Base-by-base conservation (phyloP, 2,797 vertebrate genomes). In the Oreochromis grahami region DNA sequence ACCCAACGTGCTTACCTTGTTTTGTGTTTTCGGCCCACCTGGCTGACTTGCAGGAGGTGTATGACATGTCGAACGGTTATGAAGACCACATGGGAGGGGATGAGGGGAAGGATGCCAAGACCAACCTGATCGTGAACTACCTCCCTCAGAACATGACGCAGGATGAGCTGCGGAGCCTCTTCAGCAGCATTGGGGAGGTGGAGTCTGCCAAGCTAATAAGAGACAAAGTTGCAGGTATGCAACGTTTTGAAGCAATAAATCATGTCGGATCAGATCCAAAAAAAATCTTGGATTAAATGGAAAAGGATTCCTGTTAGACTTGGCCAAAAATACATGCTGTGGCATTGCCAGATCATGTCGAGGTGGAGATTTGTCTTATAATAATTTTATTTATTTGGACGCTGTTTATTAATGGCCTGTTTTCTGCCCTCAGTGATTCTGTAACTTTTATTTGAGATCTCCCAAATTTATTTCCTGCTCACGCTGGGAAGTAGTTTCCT, bases 91-190 rank as follows among this genome's bases (percentile, higher is more conserved):
- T 99, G 98, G 98, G 97, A 79, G 95, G 91, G 78, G 98, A 99
- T 85, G 98, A 98, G 89, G 97, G 95, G 89, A 98, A 98, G 92
- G 98, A 99, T n/a, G 96, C 97, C 87, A 98, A 98, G 96, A 99
- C 98, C 77, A 99, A 99, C 94, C 94, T 99, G 86, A 99, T 99
- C 70, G 98, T 99, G 84, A 99, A 99, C 96, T 99, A 99, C 96
- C 96, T 99, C 94, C 98, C 98, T 83, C 98, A 99, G 95, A 99
- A 97, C 94, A 99, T 99, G 98, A 97, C 98, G 0, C 98, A 99
- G 93, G 98, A 99, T 81, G 98, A 99, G 89, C 91, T 99, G 50
- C 97, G 98, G 53, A 99, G 98, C 91, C 97, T 99, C 51, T 99
- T 99, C 92, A 98, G 98, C 97, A 99, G 98, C 92, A 99, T 99